A percentile compares a stretch with the other conserved stretches of the same genome.
Conservation (phyloP, 1,140 invertebrate species). For the Pseudoatta argentina region DNA sequence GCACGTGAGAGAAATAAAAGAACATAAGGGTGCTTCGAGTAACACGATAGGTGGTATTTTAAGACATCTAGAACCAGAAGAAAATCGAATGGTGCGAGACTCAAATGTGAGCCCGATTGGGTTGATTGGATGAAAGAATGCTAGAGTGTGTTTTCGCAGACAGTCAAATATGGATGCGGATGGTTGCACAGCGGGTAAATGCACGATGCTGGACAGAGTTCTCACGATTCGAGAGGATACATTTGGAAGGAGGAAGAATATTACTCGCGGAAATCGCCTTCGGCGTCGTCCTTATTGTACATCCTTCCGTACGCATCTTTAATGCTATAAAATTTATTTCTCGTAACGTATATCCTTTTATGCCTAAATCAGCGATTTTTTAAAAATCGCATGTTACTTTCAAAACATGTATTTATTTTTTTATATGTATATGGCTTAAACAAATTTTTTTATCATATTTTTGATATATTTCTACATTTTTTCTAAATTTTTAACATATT, state of each 20-base stretch:
- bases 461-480: neutral
- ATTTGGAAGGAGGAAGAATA: neutral
- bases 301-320: neutral
- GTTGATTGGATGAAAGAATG: conserved; percentile 16
- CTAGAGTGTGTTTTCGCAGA: conserved; percentile 26
- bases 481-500: neutral
- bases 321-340: neutral
- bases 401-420: neutral
- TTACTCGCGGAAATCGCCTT: conserved; percentile 33
- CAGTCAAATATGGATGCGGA: conserved; percentile 59
- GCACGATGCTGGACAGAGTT: conserved; percentile 59
- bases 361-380: neutral
- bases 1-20: neutral
- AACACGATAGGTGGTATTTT: conserved; percentile 8
- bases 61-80: conserved; percentile 13
- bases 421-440: neutral
- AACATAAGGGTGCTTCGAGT: neutral
- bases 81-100: conserved; percentile 15
- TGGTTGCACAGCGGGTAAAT: conserved; percentile 44
- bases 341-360: neutral
- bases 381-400: neutral
- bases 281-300: neutral
- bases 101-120: conserved; percentile 25
- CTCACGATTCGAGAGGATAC: conserved; percentile 38
- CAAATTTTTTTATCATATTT: neutral